phyloP scores from a whole-genome alignment of 2,888 invertebrate species.

The Sthenelais limicola region DNA sequence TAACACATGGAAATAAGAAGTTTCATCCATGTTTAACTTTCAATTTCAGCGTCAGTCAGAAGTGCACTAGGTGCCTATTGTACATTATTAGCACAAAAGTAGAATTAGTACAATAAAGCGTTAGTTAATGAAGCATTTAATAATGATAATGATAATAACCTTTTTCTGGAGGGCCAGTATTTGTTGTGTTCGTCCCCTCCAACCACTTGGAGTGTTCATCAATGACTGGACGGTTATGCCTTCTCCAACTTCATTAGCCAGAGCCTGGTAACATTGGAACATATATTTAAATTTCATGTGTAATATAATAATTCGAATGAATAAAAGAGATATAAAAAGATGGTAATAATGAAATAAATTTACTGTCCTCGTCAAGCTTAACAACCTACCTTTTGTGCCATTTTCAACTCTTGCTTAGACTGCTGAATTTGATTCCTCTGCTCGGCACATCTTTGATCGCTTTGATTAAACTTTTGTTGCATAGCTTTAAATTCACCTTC shows the following conservation, averaged over 20 bases:
- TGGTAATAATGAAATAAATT: too few species aligned
- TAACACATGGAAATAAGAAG: too few species aligned
- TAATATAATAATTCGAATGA: too few species aligned
- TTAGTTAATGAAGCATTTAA: too few species aligned
- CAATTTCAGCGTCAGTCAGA: too few species aligned
- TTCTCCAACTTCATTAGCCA: constrained; percentile 71
- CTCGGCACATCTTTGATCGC: background rate
- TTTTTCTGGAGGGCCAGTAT: constrained; percentile 67
- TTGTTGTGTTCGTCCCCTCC: constrained; percentile 70
- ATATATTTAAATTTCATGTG: too few species aligned
- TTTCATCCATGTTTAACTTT: too few species aligned
- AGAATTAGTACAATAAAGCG: background rate
- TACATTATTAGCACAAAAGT: too few species aligned
- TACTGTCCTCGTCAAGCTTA: too few species aligned
- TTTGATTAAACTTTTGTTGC: background rate
- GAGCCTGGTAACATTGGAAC: constrained; percentile 55
- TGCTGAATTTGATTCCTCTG: background rate
- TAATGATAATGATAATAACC: too few species aligned
- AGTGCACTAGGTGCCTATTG: too few species aligned
- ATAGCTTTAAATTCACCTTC: constrained; percentile 3
- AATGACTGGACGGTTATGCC: constrained; percentile 66
- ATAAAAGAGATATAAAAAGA: too few species aligned
- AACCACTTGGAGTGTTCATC: constrained; percentile 61
- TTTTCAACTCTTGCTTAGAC: constrained; percentile 17
- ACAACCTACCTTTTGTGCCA: constrained; percentile 12